Base-by-base conservation (phyloP, 2,888 invertebrate species). In the Phytoseiulus persimilis region DNA sequence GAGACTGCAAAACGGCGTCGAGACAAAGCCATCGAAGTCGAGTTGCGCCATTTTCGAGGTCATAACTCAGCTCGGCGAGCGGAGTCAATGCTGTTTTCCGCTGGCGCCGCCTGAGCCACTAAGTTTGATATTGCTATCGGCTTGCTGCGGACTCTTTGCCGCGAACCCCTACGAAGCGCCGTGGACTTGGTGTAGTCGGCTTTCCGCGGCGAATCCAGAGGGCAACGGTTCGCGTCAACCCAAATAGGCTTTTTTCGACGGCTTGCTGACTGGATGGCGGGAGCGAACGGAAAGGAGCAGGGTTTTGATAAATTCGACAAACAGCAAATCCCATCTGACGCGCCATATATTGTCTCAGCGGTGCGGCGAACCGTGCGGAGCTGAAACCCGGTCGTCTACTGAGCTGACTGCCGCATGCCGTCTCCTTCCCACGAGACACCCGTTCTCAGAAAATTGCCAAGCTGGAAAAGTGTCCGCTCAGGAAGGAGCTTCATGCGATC, bases 311-410 rank as follows among this genome's bases (percentile, higher is more conserved):
- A 87, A 87, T 87, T 33, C 87, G 33, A 87, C 32, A 87, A 87
- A 87, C 87, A 87, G 87, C 87, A 32, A 87, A 32, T 87, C 32
- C 45, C 87, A 33, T 87, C 45, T 87, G 39, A 87, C n/a, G 23
- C 32, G 87, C 18, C 65, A 65, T 65, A 65, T 65, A 65, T 65
- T 65, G 65, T 65, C 65, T 65, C 65, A 28, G 65, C 65, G 23
- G 28, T 28, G 9, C 39, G 28, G 1, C 65, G 65, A 65, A 65
- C 23, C 65, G 18, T 23, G 1, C 23, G 23, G 18, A 11, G 18
- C 65, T 2, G 65, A 65, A 23, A 65, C 18, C 65, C 1, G 5
- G 65, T 65, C 28, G 23, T 65, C 65, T 18, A 23, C 9, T 65
- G 65, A 65, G 18, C 65, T 65, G 65, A 2, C 28, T 65, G 18